Conservation (phyloP, 2,797 vertebrate species). For the Pelobates cultripes region DNA sequence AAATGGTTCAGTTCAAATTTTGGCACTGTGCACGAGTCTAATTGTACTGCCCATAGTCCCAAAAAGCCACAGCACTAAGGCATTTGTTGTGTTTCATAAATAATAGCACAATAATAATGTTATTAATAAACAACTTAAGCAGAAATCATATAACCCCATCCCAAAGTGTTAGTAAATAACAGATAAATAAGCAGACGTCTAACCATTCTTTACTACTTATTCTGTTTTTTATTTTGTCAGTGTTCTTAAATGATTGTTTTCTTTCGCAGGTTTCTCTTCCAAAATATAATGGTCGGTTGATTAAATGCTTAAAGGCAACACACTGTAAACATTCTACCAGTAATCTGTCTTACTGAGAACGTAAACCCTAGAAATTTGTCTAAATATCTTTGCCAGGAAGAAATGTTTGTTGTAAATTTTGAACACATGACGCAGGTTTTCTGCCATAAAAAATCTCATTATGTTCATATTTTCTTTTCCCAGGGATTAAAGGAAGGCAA, state of each 20-base stretch:
- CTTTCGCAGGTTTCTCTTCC: constrained; percentile 47
- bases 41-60: too few species aligned
- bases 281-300: constrained; percentile 51
- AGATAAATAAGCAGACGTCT: constrained; percentile 1
- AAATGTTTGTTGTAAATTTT: constrained; percentile 58
- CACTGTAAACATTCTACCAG: constrained; percentile 56
- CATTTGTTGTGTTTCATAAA: too few species aligned
- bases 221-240: constrained; percentile 37
- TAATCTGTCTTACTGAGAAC: constrained; percentile 34
- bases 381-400: constrained; percentile 41
- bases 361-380: constrained; percentile 26
- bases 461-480: constrained; percentile 60
- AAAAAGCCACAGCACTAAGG: too few species aligned
- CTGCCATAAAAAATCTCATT: constrained; percentile 58
- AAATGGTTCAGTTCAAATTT: too few species aligned
- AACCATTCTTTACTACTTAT: constrained; percentile 1
- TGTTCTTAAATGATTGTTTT: constrained; percentile 42
- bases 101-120: too few species aligned
- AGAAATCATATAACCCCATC: not conserved
- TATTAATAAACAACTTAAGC: too few species aligned
- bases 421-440: constrained; percentile 61
- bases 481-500: constrained; percentile 64
- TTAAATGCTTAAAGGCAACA: constrained; percentile 45
- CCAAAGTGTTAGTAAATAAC: not conserved
- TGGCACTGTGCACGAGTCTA: too few species aligned